Percentiles rank a stretch among this genome's conserved stretches.
These are phyloP conservation scores for Alauda arvensis DNA, from an alignment of 2,797 vertebrate species.

Conservation along the genomic window DNA sequence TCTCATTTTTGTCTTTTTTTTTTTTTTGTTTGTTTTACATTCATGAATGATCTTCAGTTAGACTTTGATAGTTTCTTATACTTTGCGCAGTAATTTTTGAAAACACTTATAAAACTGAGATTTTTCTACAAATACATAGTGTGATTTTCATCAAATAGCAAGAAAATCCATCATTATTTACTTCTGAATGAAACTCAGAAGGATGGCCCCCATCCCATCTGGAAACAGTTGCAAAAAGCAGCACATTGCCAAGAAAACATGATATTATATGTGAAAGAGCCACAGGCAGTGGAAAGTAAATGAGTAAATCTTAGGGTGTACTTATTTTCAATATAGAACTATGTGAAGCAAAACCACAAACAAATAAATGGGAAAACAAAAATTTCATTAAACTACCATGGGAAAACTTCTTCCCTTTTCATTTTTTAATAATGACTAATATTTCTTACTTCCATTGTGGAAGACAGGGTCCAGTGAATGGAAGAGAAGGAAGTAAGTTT, in stretches of 20 bases:
- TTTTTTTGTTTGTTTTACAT: neutral
- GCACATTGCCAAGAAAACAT: neutral
- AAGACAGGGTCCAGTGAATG: neutral
- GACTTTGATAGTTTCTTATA: neutral
- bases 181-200: neutral
- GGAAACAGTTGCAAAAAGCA: neutral
- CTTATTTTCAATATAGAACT: neutral
- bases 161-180: neutral
- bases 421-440: neutral
- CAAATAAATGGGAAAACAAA: slow-evolving; percentile 12
- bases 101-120: neutral
- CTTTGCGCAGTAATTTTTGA: neutral
- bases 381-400: neutral
- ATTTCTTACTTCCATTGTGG: neutral
- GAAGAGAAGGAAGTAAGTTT: neutral
- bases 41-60: neutral
- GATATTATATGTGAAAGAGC: neutral
- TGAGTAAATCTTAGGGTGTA: neutral
- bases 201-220: neutral
- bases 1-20: neutral
- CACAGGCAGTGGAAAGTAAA: neutral
- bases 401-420: neutral
- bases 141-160: neutral
- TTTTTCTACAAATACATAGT: neutral
- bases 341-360: neutral